Evolutionary conservation across 1,140 invertebrate species (phyloP).

Genomic region (Nephotettix cincticeps): DNA sequence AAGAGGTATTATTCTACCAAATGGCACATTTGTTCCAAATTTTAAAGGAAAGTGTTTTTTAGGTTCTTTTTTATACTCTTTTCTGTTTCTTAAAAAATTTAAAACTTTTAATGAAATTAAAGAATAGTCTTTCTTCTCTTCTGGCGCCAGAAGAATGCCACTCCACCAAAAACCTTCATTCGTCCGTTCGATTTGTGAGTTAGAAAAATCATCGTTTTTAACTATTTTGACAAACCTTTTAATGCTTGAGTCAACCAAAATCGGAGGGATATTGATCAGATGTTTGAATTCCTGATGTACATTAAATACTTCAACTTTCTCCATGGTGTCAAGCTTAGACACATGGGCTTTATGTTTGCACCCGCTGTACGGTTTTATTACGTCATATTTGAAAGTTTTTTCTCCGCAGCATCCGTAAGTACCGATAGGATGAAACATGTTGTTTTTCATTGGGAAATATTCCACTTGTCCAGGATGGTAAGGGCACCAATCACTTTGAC

Average conservation of each 20-base stretch:
- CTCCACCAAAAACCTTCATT: not conserved
- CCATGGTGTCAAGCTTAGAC: not conserved
- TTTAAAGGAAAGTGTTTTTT: not conserved
- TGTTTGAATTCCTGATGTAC: not conserved
- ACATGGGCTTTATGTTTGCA: not conserved
- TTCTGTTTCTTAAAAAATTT: not conserved
- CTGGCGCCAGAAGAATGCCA: not conserved
- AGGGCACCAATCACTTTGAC: not conserved
- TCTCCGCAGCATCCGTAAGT: not conserved
- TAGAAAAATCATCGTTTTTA: not conserved
- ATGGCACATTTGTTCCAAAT: not conserved
- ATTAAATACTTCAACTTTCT: not conserved
- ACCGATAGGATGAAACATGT: not conserved
- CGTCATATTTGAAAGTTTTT: not conserved
- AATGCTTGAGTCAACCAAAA: not conserved
- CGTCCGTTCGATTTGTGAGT: not conserved
- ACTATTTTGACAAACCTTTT: not conserved
- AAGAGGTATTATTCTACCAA: not conserved
- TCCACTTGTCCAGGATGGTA: not conserved
- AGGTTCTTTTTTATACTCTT: not conserved
- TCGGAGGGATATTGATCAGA: not conserved
- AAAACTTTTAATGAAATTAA: not conserved
- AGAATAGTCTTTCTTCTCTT: slow-evolving; percentile 5
- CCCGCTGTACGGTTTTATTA: not conserved
- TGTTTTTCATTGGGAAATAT: not conserved